A percentile compares a stretch with the other conserved stretches of the same genome.
phyloP scores from a whole-genome alignment of 1,140 invertebrate genomes.

The Trachymyrmex septentrionalis region DNA sequence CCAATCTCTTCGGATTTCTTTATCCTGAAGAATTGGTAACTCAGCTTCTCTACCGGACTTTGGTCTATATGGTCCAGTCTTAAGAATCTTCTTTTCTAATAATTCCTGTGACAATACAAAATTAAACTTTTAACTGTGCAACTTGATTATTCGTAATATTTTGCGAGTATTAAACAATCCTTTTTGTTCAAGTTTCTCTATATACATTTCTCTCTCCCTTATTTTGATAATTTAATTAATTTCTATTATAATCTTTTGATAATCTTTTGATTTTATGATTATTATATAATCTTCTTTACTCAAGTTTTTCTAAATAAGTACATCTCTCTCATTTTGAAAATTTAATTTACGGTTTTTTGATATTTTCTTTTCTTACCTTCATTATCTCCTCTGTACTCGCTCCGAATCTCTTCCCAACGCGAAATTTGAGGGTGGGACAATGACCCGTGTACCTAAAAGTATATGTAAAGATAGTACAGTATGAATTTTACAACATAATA shows the following conservation, averaged over 20 bases:
- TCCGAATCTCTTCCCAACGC: conserved; percentile 91
- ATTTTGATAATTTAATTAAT: not conserved
- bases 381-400: conserved; percentile 90
- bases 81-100: conserved; percentile 85
- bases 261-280: too few relatives aligned
- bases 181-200: not conserved
- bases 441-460: conserved; percentile 91
- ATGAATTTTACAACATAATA: not conserved
- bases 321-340: not conserved
- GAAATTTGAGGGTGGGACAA: conserved; percentile 91
- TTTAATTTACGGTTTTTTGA: not conserved
- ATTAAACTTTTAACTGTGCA: not conserved
- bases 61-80: conserved; percentile 82
- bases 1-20: conserved; percentile 81
- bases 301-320: not conserved
- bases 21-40: conserved; percentile 64
- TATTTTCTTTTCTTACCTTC: conserved; percentile 83
- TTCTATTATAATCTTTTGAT: too few relatives aligned
- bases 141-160: not conserved
- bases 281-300: not conserved
- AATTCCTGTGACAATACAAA: conserved; percentile 82
- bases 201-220: not conserved
- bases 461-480: not conserved
- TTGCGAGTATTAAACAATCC: not conserved
- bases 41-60: conserved; percentile 75